Evolutionary conservation across 1,140 invertebrate species (phyloP).

Genomic region (Holotrichia oblita): DNA sequence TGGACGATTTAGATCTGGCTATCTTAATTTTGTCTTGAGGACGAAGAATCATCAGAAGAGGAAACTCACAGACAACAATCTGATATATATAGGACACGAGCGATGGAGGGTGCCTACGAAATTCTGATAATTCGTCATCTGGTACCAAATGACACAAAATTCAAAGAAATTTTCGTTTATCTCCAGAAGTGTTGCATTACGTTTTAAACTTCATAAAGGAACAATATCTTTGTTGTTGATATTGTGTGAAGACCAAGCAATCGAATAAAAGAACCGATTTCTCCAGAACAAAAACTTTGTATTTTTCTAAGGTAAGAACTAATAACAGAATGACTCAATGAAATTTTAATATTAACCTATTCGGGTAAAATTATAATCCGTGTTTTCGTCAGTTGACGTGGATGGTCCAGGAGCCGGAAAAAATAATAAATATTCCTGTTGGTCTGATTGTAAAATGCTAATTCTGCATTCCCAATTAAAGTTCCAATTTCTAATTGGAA

Average conservation of each 20-base stretch:
- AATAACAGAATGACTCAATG: neutral
- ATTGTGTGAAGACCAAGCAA: constrained; percentile 13
- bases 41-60: constrained; percentile 30
- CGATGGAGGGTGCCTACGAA: constrained; percentile 7
- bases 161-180: constrained; percentile 39
- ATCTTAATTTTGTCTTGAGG: constrained; percentile 2
- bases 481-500: constrained; percentile 19
- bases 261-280: constrained; percentile 1
- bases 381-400: neutral
- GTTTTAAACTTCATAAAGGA: constrained; percentile 34
- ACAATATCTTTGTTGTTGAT: too few relatives aligned
- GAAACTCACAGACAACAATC: neutral
- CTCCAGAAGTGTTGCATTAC: constrained; percentile 21
- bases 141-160: constrained; percentile 32
- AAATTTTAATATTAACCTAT: neutral
- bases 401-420: neutral
- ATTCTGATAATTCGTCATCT: constrained; percentile 34
- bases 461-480: constrained; percentile 36
- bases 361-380: neutral
- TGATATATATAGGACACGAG: constrained; percentile 26
- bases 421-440: neutral
- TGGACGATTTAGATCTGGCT: constrained; percentile 26
- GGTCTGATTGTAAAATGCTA: neutral
- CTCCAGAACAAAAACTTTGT: constrained; percentile 33
- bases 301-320: constrained; percentile 23